Evolutionary conservation across 2,888 invertebrate species (phyloP), one percentile per base, ranked within the genome.

Genomic region (Criorhina ranunculi): DNA sequence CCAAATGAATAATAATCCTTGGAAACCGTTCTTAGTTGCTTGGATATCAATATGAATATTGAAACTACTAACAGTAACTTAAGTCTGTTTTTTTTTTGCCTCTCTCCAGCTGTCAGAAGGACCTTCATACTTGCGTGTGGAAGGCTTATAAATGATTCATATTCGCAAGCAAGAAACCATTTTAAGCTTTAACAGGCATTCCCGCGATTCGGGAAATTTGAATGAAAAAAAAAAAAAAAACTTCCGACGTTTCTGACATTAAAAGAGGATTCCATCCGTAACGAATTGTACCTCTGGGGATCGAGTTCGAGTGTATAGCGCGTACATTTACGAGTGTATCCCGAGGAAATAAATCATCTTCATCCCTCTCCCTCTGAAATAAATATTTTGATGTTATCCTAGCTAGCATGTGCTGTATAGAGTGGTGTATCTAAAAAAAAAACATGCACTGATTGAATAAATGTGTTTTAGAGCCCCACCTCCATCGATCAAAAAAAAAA

Each of bases 201-300:
- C 49, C 31, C 12, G 51, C 12, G 12, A 51, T 31, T 31, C 12
- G 12, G 15, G 31, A n/a, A 53, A 31, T 31, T 53, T 33, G 12
- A 53, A 53, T 31, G 53, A 1, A 24, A 24, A 24, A 24, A 24
- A 24, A 24, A 24, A 24, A n/a, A 51, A 35, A 55, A 55, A 15
- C 15, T 5, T 17, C n/a, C 35, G 17, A 24, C 24, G 35, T 57
- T 57, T 11, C n/a, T 17, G 11, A 57, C 12, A 57, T 57, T 35
- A 37, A 57, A 37, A 19, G 9, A 5, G 19, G 5, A 53, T 31
- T 53, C 7, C 12, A 35, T 57, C 17, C 37, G 35, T 37, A 57
- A 57, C 55, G 55, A 57, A 57, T 35, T 17, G 35, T 12, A 57
- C 55, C 55, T 57, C 19, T 19, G 55, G 55, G 55, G 55, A 57